Evolutionary conservation across 2,888 invertebrate genomes (phyloP).

Genomic region (Thecocarcelia acutangulata): DNA sequence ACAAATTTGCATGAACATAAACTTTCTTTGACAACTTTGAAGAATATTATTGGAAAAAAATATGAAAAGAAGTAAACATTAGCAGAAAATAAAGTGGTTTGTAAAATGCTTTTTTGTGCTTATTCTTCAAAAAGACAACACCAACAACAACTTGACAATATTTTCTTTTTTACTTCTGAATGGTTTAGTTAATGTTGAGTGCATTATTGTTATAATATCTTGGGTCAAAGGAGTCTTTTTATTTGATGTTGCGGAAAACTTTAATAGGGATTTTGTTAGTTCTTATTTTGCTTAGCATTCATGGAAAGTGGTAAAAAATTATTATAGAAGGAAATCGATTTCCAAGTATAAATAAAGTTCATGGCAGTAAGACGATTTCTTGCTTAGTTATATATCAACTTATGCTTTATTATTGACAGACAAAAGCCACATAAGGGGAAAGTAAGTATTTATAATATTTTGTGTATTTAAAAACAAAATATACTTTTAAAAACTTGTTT

Average conservation of each 20-base stretch:
- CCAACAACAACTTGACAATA: neutral
- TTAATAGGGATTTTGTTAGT: constrained; percentile 4
- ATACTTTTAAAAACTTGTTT: no score
- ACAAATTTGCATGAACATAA: constrained; percentile 33
- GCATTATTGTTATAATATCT: constrained; percentile 16
- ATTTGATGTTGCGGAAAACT: constrained; percentile 7
- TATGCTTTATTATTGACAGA: neutral
- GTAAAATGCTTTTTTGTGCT: constrained; percentile 11
- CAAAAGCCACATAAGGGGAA: neutral
- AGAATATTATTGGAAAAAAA: constrained; percentile 46
- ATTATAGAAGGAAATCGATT: neutral
- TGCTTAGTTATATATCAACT: no score
- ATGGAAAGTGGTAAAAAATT: constrained; percentile 7
- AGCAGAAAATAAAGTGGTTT: constrained; percentile 48
- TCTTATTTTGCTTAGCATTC: neutral
- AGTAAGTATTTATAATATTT: no score
- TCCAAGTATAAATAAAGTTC: neutral
- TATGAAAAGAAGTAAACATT: constrained; percentile 45
- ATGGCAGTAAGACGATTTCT: neutral
- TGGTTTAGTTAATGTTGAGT: constrained; percentile 24
- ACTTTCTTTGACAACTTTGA: constrained; percentile 58
- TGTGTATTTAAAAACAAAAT: no score
- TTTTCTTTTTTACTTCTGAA: neutral
- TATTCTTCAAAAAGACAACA: neutral
- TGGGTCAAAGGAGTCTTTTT: constrained; percentile 22